Evolutionary conservation across 2,797 vertebrate genomes (phyloP), one percentile per base, ranked within the genome.

Genomic region (Epinephelus coioides): DNA sequence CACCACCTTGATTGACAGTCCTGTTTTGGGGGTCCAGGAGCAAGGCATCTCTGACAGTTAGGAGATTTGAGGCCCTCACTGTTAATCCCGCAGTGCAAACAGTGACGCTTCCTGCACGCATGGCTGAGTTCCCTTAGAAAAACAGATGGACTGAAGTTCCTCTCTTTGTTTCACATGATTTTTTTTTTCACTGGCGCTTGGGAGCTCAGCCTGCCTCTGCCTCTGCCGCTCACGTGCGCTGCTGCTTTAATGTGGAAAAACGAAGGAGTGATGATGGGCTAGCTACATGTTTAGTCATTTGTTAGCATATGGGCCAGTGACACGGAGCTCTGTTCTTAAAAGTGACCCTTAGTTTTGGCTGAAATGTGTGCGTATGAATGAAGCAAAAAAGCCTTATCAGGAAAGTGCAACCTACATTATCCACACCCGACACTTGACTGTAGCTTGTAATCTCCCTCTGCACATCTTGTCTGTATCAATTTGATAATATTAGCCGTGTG

Each of bases 131-230:
- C 84, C 68, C 84, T 81, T 82, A 80, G 79, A 91, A 91, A 92
- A 93, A 92, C 92, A 93, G 93, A 95, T 93, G 92, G 91, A 92
- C 89, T 86, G 73, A 91, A 92, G 91, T 92, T 95, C 87, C 90
- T 91, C 84, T 93, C 90, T 91, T 94, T 91, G 90, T 95, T 89
- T 90, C 49, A 53, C 62, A 50, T 89, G 78, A 74, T 76, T 70
- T 81, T 69, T 69, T 83, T 83, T 59, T 72, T 46, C 65, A 57
- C n/a, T 81, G 57, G 50, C 62, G 68, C 59, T n/a, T 10, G 64
- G 70, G 77, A 85, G 63, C 73, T 79, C 50, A 30, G 69, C 47
- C 68, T 66, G 65, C 72, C 56, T 76, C 70, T 76, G 74, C 46
- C 11, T 76, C 70, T 76, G 74, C 49, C 11, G 38, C 72, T 80